A percentile compares a stretch with the other conserved stretches of the same genome.
phyloP scores from a whole-genome alignment of 2,888 invertebrate species.

The Onchidella celtica region DNA sequence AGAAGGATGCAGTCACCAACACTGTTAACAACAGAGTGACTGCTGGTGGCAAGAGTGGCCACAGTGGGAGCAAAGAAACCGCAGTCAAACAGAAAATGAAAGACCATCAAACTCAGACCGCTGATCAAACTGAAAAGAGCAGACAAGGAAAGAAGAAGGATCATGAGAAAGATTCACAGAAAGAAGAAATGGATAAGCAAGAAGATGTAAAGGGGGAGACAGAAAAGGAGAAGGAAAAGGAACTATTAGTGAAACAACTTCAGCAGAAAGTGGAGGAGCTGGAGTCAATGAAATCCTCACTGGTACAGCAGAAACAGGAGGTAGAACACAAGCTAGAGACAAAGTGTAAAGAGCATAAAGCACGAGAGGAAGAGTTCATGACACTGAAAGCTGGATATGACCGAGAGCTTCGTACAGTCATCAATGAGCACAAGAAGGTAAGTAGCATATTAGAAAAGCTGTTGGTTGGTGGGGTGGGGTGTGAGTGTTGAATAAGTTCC shows the following conservation, averaged over 20 bases:
- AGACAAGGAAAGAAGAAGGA: neutral
- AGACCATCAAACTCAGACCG: neutral
- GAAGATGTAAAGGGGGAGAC: too few relatives aligned
- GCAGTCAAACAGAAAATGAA: neutral
- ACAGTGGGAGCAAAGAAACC: neutral
- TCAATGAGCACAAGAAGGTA: constrained; percentile 69
- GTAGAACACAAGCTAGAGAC: constrained; percentile 47
- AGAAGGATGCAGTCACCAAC: neutral
- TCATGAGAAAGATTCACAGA: neutral
- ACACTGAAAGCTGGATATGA: constrained; percentile 55
- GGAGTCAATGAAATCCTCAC: constrained; percentile 62
- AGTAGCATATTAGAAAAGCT: neutral
- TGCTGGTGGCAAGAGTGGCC: too few relatives aligned
- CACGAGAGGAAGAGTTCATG: constrained; percentile 56
- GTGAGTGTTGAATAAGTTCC: too few relatives aligned
- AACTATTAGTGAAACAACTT: neutral
- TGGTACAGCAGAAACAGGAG: constrained; percentile 48
- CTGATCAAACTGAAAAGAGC: neutral
- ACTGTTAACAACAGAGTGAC: neutral
- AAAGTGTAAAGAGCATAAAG: constrained; percentile 61
- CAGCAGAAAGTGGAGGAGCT: constrained; percentile 18
- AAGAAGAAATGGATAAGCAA: neutral
- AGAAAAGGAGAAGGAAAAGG: constrained; percentile 2
- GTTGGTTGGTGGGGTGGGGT: neutral
- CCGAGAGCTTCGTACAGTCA: constrained; percentile 62